A percentile compares a stretch with the other conserved stretches of the same genome.
Conservation (phyloP, 2,888 invertebrate species). For the Tachina fera region DNA sequence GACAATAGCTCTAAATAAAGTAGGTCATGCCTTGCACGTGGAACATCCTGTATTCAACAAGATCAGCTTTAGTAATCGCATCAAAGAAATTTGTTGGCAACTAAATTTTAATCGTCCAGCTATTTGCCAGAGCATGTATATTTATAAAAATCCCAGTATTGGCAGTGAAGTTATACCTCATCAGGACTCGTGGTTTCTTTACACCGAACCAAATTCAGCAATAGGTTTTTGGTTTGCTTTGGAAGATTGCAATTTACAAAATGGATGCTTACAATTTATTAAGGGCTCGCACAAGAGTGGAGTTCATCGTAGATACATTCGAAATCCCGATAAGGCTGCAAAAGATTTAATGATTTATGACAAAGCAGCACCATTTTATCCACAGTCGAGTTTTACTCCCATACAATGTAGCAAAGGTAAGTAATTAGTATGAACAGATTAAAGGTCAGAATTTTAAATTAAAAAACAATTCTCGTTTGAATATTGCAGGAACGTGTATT, state of each 20-base stretch:
- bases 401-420: slow-evolving; percentile 93
- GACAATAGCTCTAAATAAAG: slow-evolving; percentile 89
- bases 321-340: slow-evolving; percentile 87
- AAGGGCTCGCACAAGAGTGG: slow-evolving; percentile 95
- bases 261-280: slow-evolving; percentile 97
- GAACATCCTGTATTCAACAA: slow-evolving; percentile 84
- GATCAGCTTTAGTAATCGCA: slow-evolving; percentile 92
- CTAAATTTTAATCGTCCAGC: slow-evolving; percentile 91
- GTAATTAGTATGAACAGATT: background rate
- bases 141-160: slow-evolving; percentile 96
- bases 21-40: slow-evolving; percentile 89
- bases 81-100: slow-evolving; percentile 89
- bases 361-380: slow-evolving; percentile 87
- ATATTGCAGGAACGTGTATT: slow-evolving; percentile 90
- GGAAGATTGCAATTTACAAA: slow-evolving; percentile 95
- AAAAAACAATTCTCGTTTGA: background rate
- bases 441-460: background rate
- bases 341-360: slow-evolving; percentile 87
- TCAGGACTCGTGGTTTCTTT: slow-evolving; percentile 94
- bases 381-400: slow-evolving; percentile 89
- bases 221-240: slow-evolving; percentile 98
- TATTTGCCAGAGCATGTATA: slow-evolving; percentile 98
- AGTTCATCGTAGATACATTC: slow-evolving; percentile 87
- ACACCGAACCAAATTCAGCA: slow-evolving; percentile 91
- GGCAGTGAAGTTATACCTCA: slow-evolving; percentile 93